Base-by-base conservation (phyloP, 2,113 vertebrate genomes). In the Pluvianellus socialis region DNA sequence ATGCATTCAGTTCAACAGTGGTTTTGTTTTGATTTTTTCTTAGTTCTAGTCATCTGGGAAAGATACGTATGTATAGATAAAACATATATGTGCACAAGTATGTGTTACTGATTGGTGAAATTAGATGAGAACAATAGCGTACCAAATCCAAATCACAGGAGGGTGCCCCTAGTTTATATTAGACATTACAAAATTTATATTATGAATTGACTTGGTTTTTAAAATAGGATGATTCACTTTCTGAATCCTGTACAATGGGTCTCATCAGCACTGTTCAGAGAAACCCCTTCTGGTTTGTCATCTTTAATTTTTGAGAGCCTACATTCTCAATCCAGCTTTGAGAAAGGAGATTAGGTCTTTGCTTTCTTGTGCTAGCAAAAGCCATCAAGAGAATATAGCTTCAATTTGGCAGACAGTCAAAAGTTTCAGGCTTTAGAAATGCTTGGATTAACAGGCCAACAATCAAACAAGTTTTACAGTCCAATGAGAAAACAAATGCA, bases 381-480 rank as follows among this genome's bases (percentile, higher is more conserved):
- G 9, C 1, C 44, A 79, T 91, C n/a, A 71, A 77, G 66, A 92
- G 47, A 74, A 90, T 45, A 93, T 42, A 86, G 10, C 33, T n/a
- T 76, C 66, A 76, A 44, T 74, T 92, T 96, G 93, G 59, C 84
- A 94, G 72, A 45, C 28, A 50, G 66, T 96, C 79, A 93, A 86
- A 84, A 72, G 12, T 86, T 92, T 92, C 71, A 32, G 52, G 50
- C 62, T 87, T 93, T 96, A 93, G 73, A 94, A 90, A 79, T 66
- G 26, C 35, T 53, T 79, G 53, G 77, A 68, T 88, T 91, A 96
- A 66, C 61, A 94, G 49, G 26, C n/a, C 70, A 95, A 91, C 50
- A 79, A 76, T 91, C 35, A 93, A 89, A 76, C 8, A 80, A 65
- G 50, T 88, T 93, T 92, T 44, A 66, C 53, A 82, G 40, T 52